Evolutionary conservation across 2,113 vertebrate species (phyloP).

Genomic region (Elephantulus edwardii): DNA sequence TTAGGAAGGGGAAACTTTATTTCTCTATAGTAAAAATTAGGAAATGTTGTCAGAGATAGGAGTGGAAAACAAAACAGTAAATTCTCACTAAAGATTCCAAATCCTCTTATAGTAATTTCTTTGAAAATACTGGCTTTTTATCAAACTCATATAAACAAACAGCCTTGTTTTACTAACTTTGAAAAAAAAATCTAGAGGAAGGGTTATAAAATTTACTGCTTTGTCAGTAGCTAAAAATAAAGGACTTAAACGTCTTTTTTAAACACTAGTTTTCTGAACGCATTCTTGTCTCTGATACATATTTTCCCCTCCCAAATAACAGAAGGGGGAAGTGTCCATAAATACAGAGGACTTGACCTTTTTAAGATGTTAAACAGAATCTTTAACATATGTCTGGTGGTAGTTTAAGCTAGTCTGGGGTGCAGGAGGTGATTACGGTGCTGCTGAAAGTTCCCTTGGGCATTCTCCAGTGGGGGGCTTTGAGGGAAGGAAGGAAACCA

Average conservation of each 20-base stretch:
- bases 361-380: background rate
- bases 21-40: background rate
- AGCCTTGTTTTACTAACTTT: too few relatives aligned
- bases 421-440: background rate
- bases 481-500: background rate
- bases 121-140: background rate
- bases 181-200: too few relatives aligned
- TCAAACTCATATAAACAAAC: background rate
- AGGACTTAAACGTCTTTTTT: background rate
- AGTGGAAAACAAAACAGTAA: slow-evolving; percentile 1
- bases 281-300: background rate
- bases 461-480: background rate
- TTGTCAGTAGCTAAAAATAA: slow-evolving; percentile 43
- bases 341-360: background rate
- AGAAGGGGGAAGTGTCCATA: background rate
- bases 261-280: background rate
- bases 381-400: background rate
- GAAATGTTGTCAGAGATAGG: background rate
- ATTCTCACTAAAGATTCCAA: background rate
- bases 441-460: background rate
- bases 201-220: background rate
- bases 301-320: background rate
- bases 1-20: background rate
- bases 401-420: background rate
- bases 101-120: background rate